Conservation (phyloP, 2,113 vertebrate species). For the Phoxinus phoxinus region DNA sequence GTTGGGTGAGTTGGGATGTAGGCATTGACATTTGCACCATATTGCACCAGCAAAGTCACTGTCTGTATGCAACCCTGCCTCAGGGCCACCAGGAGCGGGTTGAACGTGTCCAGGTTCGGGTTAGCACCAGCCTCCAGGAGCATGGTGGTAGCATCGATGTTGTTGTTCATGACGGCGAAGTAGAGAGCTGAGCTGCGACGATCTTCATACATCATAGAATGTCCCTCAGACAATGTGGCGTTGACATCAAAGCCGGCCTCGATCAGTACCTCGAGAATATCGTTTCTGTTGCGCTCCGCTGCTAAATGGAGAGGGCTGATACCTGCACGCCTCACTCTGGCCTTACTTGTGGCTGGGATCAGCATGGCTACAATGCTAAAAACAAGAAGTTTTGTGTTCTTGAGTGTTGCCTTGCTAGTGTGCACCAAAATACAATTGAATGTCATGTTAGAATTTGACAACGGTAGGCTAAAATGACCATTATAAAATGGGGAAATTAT, state of each 20-base stretch:
- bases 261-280: slow-evolving; percentile 70
- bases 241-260: slow-evolving; percentile 51
- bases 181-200: slow-evolving; percentile 83
- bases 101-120: slow-evolving; percentile 86
- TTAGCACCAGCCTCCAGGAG: slow-evolving; percentile 85
- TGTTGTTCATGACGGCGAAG: slow-evolving; percentile 86
- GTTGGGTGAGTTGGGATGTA: slow-evolving; percentile 83
- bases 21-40: slow-evolving; percentile 83
- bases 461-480: not conserved
- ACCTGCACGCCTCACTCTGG: slow-evolving; percentile 78
- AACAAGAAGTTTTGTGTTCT: slow-evolving; percentile 23
- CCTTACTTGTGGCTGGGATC: slow-evolving; percentile 83
- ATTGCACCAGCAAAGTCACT: slow-evolving; percentile 81
- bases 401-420: not conserved
- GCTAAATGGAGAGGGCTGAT: slow-evolving; percentile 90
- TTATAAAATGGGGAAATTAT: not conserved
- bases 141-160: slow-evolving; percentile 79
- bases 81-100: slow-evolving; percentile 85
- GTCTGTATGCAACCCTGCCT: slow-evolving; percentile 81
- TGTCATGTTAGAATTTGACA: slow-evolving; percentile 12
- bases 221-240: slow-evolving; percentile 75
- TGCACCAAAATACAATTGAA: too few species aligned
- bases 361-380: slow-evolving; percentile 84
- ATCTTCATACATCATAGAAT: slow-evolving; percentile 75
- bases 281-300: slow-evolving; percentile 81